Evolutionary conservation across 2,888 invertebrate species (phyloP).

Genomic region (Cepaea hortensis): DNA sequence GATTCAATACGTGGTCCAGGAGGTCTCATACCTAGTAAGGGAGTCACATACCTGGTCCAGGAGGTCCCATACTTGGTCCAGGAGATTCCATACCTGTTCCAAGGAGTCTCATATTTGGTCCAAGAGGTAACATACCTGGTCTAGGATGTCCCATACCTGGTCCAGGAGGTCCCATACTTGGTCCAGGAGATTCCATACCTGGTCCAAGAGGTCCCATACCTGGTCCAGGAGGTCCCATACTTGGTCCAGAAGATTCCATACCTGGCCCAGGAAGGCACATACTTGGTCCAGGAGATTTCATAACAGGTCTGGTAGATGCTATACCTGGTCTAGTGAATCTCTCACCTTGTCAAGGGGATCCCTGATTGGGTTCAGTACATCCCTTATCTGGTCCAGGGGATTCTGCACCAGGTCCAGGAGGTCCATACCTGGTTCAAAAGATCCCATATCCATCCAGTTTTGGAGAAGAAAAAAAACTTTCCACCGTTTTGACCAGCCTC

Average conservation of each 20-base stretch:
- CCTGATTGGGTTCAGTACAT: conserved; percentile 49
- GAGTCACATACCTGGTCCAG: conserved; percentile 20
- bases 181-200: conserved; percentile 49
- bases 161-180: conserved; percentile 47
- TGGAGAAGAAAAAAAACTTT: no score
- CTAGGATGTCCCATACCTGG: conserved; percentile 71
- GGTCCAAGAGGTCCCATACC: conserved; percentile 76
- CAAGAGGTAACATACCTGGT: conserved; percentile 70
- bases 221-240: conserved; percentile 54
- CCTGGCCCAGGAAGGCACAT: conserved; percentile 50
- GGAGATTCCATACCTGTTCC: neutral
- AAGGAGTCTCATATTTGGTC: neutral
- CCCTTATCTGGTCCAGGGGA: conserved; percentile 18
- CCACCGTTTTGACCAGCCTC: no score
- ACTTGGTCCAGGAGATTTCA: neutral
- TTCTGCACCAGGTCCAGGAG: conserved; percentile 18
- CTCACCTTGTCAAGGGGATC: conserved; percentile 58
- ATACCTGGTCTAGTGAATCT: conserved; percentile 58
- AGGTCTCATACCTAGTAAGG: neutral
- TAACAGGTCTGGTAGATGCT: neutral
- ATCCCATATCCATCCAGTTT: neutral
- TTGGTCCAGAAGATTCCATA: conserved; percentile 40
- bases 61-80: no score
- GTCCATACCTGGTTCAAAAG: conserved; percentile 18
- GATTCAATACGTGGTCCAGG: neutral